Evolutionary conservation across 1,140 invertebrate species (phyloP), one percentile per base, ranked within the genome.

Genomic region (Lepidurus couesii): DNA sequence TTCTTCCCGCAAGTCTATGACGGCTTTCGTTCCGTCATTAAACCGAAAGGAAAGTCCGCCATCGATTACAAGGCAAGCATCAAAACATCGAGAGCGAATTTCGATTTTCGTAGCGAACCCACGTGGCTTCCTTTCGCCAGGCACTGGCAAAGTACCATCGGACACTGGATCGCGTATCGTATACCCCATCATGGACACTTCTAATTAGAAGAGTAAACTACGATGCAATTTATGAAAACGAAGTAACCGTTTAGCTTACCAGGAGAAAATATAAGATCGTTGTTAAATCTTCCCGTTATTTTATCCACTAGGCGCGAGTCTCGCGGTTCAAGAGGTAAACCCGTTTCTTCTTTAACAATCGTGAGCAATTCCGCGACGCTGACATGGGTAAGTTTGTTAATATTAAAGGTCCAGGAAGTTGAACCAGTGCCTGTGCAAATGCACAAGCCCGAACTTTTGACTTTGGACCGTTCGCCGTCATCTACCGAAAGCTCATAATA

Each of bases 381-480:
- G 81, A 95, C 90, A 0, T 89, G 87, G 5, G 92, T 91, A 7
- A 99, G 84, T 82, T 95, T 92, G 86, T 98, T 98, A 80, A 99
- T 98, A 86, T 96, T 95, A 80, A 94, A 93, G 83, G 94, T 93
- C 98, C 98, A 99, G 0, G 97, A 98, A 16, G 96, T 98, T 10
- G 96, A 98, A 0, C 98, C 98, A 0, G 98, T 99, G 34, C 98
- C 98, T 0, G 98, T 99, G 81, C 92, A 95, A 7, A 98, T 90
- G 80, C 96, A 98, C 0, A 99, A 84, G 0, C 98, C 98, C 1
- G 96, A 98, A 85, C 95, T 95, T 86, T 99, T 99, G 10, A 97
- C 91, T 86, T 95, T 96, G 47, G 91, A 90, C 81, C 89, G 89
- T 65, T 89, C 85, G 10, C 90, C 87, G 74, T 89, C 87, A 82